phyloP scores from a whole-genome alignment of 2,797 vertebrate genomes.

The Parauchenoglanis ngamensis region DNA sequence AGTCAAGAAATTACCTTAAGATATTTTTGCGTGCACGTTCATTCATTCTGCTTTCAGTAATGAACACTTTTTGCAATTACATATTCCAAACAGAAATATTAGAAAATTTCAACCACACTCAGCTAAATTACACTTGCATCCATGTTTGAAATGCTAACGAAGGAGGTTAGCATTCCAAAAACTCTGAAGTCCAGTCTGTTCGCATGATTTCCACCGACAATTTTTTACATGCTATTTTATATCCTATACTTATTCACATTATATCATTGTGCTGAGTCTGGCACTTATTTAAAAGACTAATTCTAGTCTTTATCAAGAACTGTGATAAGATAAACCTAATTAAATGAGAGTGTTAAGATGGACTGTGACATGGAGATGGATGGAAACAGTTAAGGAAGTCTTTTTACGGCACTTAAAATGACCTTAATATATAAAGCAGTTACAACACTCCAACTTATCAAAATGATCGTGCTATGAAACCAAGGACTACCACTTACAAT shows the following conservation, averaged over 20 bases:
- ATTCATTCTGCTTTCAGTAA: neutral
- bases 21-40: neutral
- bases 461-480: neutral
- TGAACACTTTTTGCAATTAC: neutral
- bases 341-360: neutral
- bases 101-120: neutral
- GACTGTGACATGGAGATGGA: neutral
- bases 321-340: neutral
- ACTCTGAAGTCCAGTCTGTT: neutral
- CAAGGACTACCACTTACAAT: neutral
- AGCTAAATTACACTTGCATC: neutral
- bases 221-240: neutral
- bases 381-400: neutral
- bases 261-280: neutral
- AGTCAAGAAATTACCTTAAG: neutral
- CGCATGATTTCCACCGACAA: neutral
- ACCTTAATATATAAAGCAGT: neutral
- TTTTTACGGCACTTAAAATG: neutral
- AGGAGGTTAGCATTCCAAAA: neutral
- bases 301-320: neutral
- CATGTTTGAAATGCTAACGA: neutral
- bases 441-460: neutral
- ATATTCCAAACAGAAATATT: neutral
- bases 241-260: neutral
- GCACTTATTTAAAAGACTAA: neutral